Evolutionary conservation across 2,888 invertebrate species (phyloP), one percentile per base, ranked within the genome.

Genomic region (Atrina japonica): DNA sequence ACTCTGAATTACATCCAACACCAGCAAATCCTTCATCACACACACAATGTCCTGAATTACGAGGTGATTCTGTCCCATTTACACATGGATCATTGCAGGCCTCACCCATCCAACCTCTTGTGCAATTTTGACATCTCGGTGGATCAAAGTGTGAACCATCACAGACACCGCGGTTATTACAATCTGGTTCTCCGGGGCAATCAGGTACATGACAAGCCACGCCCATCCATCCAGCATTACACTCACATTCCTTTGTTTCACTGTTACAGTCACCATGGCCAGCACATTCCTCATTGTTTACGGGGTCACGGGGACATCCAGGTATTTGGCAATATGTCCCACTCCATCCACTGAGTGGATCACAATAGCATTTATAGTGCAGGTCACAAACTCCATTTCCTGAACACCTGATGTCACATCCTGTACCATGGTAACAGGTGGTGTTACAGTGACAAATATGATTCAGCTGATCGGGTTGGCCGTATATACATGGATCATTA

Each of bases 1-100:
- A 86, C 60, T 86, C 85, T 0, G 83, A 84, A 71, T 86, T 70
- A 68, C 86, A 86, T 6, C 83, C 83, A 11, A 80, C 77, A 0
- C 86, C 86, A 1, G 80, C 76, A 84, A 83, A 86, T 7, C 86
- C 86, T 40, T 70, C 73, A n/a, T 81, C 75, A 71, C 86, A 86
- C 41, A 53, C 27, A 76, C 86, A 86, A 23, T 53, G 16, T 16
- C 82, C 81, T 55, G 82, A 80, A 63, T 85, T 78, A 35, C 66
- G 66, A 0, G 84, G 83, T 18, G 65, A 67, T 65, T 80, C 70
- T 6, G 59, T 63, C 3, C 82, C 82, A 49, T 80, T 75, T 0
- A 82, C 66, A 66, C 86, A 86, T 0, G 76, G 77, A 66, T 78
- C 76, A 18, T 73, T 71, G 61, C 86, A 86, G 11, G 79, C 83